Conservation (phyloP, 2,113 vertebrate species). For the Serilophus lunatus region DNA sequence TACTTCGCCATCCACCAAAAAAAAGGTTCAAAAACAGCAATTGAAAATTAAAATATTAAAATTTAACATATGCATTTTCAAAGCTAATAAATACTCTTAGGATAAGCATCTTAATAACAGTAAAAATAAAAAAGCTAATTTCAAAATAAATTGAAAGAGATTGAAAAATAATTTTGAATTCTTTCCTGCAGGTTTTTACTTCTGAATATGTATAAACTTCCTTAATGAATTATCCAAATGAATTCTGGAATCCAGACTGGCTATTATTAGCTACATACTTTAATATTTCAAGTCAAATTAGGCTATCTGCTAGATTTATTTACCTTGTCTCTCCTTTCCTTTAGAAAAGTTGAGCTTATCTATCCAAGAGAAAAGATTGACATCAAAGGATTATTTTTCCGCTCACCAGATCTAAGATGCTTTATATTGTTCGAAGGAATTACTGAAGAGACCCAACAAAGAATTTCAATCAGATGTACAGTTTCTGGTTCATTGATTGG, state of each 20-base stretch:
- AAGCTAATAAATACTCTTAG: not conserved
- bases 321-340: not conserved
- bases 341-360: not conserved
- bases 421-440: not conserved
- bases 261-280: not conserved
- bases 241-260: not conserved
- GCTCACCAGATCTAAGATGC: not conserved
- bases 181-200: not conserved
- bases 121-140: not conserved
- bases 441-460: not conserved
- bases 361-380: not conserved
- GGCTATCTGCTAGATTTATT: not conserved
- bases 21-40: not conserved
- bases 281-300: not conserved
- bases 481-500: not conserved
- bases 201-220: not conserved
- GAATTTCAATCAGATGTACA: not conserved
- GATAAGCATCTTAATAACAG: not conserved
- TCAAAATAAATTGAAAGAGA: not conserved
- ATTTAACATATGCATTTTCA: not conserved
- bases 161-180: not conserved
- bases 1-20: not conserved
- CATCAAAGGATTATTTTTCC: conserved; percentile 22
- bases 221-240: not conserved
- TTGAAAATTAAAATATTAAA: not conserved